Percentiles rank a stretch among this genome's conserved stretches.
Conservation (phyloP, 2,797 vertebrate species). For the Amphiprion clarkii region DNA sequence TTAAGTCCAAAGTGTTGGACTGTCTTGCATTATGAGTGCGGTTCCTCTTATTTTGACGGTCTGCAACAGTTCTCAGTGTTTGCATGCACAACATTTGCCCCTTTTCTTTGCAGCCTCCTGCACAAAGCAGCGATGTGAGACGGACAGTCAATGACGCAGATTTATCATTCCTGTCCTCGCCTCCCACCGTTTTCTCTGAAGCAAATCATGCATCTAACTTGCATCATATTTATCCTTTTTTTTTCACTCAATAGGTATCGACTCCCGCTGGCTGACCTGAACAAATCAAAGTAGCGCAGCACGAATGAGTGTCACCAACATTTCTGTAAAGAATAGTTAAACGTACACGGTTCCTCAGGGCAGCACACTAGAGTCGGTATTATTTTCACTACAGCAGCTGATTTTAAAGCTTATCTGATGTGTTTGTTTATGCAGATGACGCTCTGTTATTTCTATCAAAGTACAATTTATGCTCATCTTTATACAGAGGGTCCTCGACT, state of each 20-base stretch:
- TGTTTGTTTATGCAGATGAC: conserved; percentile 10
- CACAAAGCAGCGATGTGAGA: conserved; percentile 87
- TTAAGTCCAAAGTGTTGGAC: neutral
- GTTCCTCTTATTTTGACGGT: neutral
- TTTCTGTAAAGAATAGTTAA: neutral
- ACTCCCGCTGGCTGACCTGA: conserved; percentile 23
- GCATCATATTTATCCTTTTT: conserved; percentile 33
- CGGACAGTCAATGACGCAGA: conserved; percentile 84
- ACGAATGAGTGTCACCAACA: neutral
- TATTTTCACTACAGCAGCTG: neutral
- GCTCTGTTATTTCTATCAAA: neutral
- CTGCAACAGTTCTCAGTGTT: conserved; percentile 79
- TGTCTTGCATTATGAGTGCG: neutral
- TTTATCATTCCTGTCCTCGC: conserved; percentile 38
- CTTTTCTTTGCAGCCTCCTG: conserved; percentile 71
- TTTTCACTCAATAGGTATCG: conserved; percentile 6
- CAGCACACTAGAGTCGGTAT: neutral
- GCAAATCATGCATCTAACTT: conserved; percentile 46
- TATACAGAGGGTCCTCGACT: no score
- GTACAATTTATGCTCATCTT: neutral
- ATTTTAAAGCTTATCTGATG: neutral
- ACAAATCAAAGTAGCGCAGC: conserved; percentile 13
- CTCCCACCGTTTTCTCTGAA: conserved; percentile 49
- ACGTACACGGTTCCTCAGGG: neutral
- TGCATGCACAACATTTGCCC: conserved; percentile 83